phyloP scores from a whole-genome alignment of 2,797 vertebrate species.

The Crocidura indochinensis region DNA sequence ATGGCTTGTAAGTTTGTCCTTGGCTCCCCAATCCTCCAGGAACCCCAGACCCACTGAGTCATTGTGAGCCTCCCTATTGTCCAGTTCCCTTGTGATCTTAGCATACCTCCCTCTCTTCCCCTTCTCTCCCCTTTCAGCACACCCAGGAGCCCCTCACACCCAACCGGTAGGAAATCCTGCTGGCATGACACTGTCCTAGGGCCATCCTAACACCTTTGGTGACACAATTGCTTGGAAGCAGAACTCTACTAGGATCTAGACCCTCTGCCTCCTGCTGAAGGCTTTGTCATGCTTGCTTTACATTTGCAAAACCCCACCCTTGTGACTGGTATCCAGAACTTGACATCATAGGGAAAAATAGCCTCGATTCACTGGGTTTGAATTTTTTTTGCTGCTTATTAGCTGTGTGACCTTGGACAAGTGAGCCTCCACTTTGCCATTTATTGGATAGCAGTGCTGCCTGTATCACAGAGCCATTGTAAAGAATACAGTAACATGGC shows the following conservation, averaged over 20 bases:
- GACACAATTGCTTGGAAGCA: constrained; percentile 57
- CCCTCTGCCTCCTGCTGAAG: constrained; percentile 39
- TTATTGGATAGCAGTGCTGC: neutral
- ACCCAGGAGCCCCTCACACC: neutral
- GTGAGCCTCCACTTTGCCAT: constrained; percentile 34
- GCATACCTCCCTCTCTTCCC: neutral
- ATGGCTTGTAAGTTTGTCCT: constrained; percentile 94
- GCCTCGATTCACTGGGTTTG: constrained; percentile 18
- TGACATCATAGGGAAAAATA: constrained; percentile 10
- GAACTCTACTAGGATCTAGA: constrained; percentile 31
- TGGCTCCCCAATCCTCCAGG: neutral
- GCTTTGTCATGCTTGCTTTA: constrained; percentile 20
- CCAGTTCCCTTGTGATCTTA: neutral
- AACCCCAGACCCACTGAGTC: neutral
- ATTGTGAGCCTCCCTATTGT: neutral
- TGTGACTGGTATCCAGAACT: neutral
- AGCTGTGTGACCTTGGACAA: constrained; percentile 60
- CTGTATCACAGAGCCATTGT: neutral
- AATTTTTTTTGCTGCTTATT: constrained; percentile 5
- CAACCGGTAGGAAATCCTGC: constrained; percentile 31
- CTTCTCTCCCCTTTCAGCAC: neutral
- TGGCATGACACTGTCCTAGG: constrained; percentile 54
- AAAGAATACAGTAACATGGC: neutral
- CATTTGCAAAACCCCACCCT: constrained; percentile 17
- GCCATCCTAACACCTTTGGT: constrained; percentile 4